Base-by-base conservation (phyloP, 92 coral and sea anemone species). In the Scolanthus callimorphus region DNA sequence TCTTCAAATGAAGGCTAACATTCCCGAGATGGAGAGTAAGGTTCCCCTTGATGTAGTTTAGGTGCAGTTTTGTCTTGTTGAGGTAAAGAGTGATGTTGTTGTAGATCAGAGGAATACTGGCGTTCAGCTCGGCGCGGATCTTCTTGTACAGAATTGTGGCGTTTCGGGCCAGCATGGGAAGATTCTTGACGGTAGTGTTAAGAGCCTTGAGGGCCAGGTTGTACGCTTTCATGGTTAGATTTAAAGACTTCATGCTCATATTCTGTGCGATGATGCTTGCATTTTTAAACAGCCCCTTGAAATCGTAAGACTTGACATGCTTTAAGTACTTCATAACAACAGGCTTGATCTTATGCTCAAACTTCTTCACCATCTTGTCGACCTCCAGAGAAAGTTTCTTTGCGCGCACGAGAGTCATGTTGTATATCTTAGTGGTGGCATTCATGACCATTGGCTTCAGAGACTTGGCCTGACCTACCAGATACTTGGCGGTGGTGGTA, bases 281-380 rank as follows among this genome's bases (percentile, higher is more conserved):
- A 49, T 78, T 87, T 55, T 64, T 50, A 67, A 77, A 41, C 30
- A 77, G 68, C 11, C 78, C 81, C 12, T 60, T 69, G 79, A 63
- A 87, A 70, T 87, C 74, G 80, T 60, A 78, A 50, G 38, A 64
- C 70, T 78, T 78, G n/a, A 69, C 62, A 22, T 68, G 59, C 11
- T 59, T 49, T 70, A 78, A 87, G 34, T 76, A 17, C 57, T 87
- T 78, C 73, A 87, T 31, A 24, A 59, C 70, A 9, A 55, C 60
- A 24, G 96, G 96, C 31, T 75, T 87, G 58, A 87, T 62, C 76
- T 69, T 78, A 19, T 60, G 74, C 55, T 88, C 85, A 2, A 82
- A 51, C 17, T 79, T 78, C 59, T 69, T 85, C 12, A 83, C 72
- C 34, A 83, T 43, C 34, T 57, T 49, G 4, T 83, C 74, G 15